Percentiles rank a stretch among this genome's conserved stretches.
phyloP scores from a whole-genome alignment of 2,113 vertebrate genomes.

The Poecilia latipinna region DNA sequence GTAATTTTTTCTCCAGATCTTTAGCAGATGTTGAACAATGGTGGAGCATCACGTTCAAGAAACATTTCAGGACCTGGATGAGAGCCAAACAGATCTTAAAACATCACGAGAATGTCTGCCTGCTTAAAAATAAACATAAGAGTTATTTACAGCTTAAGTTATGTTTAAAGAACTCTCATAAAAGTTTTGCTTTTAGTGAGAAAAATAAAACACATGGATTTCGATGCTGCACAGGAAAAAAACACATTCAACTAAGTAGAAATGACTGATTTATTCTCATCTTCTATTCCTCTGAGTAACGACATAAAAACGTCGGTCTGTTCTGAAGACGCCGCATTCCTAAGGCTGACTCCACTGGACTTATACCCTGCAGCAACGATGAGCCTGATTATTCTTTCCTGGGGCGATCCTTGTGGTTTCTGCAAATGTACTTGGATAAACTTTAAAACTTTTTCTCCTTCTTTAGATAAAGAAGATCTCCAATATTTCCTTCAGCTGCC shows the following conservation, averaged over 20 bases:
- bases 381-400: slow-evolving; percentile 2
- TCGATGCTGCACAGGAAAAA: background rate
- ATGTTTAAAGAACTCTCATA: too few relatives aligned
- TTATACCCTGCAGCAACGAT: background rate
- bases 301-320: background rate
- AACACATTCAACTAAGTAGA: background rate
- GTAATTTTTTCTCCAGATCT: background rate
- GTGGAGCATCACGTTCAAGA: too few relatives aligned
- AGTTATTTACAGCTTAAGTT: too few relatives aligned
- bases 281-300: background rate
- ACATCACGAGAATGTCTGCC: too few relatives aligned
- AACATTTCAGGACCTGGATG: too few relatives aligned
- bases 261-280: background rate
- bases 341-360: background rate
- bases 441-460: background rate
- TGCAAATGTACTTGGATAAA: background rate
- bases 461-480: background rate
- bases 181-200: too few relatives aligned
- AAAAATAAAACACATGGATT: background rate
- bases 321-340: background rate
- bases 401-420: background rate
- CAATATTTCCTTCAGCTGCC: too few relatives aligned
- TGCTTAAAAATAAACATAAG: too few relatives aligned
- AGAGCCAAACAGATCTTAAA: too few relatives aligned
- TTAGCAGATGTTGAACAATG: background rate